A percentile compares a stretch with the other conserved stretches of the same genome.
Conservation (phyloP, 2,113 vertebrate species). For the Atlantisia rogersi region DNA sequence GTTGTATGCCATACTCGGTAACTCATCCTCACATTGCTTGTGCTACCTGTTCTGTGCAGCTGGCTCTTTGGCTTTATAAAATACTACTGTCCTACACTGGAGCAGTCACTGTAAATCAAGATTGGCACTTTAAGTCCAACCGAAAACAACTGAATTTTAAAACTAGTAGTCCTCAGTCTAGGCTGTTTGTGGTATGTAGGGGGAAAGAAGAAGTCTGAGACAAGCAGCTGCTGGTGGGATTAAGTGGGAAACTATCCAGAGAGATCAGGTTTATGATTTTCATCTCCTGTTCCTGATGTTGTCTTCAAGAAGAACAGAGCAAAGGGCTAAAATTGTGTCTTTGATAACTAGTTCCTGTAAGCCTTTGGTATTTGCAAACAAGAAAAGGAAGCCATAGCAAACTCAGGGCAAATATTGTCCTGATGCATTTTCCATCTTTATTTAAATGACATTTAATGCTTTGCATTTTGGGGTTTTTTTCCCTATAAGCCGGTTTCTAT, state of each 20-base stretch:
- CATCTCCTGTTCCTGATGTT: slow-evolving; percentile 24
- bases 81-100: background rate
- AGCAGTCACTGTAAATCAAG: background rate
- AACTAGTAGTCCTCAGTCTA: background rate
- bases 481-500: background rate
- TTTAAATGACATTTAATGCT: background rate
- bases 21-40: background rate
- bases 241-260: slow-evolving; percentile 38
- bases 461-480: background rate
- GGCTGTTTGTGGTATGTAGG: background rate
- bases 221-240: slow-evolving; percentile 57
- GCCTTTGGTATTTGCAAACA: background rate
- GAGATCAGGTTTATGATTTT: slow-evolving; percentile 34
- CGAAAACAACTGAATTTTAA: slow-evolving; percentile 32
- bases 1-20: background rate
- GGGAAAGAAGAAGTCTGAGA: slow-evolving; percentile 1
- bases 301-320: slow-evolving; percentile 22
- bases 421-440: background rate
- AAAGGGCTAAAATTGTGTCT: background rate
- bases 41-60: background rate
- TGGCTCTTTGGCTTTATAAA: slow-evolving; percentile 22
- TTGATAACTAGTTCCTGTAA: background rate
- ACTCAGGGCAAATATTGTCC: background rate
- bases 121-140: background rate
- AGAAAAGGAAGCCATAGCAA: background rate